Base-by-base conservation (phyloP, 2,888 invertebrate species). In the Conchocele bisecta region DNA sequence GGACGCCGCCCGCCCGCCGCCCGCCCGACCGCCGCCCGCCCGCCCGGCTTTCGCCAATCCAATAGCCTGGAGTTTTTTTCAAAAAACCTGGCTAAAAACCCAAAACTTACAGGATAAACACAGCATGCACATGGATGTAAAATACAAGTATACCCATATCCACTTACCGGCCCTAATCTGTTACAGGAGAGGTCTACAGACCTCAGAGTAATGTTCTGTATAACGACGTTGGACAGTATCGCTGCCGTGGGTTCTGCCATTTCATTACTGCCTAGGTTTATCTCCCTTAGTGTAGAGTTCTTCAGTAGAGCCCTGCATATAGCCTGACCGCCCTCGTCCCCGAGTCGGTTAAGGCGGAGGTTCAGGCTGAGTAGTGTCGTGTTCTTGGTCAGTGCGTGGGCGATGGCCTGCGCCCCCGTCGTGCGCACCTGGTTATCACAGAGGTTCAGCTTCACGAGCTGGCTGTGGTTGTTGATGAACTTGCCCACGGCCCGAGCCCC, bases 261-360 rank as follows among this genome's bases (percentile, higher is more conserved):
- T 59, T 91, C 90, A 82, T 91, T 91, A 56, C 89, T 87, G 26
- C 88, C 88, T 44, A 91, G 72, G 71, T 91, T 90, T 37, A 91
- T 70, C 51, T 89, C 86, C 31, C 74, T 75, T 35, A 91, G 84
- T 6, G 89, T 89, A 7, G 82, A 67, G 78, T 91, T 91, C 77
- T 87, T 89, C 53, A 89, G 69, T 51, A 91, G 75, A 13, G 90
- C 84, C 31, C 88, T 80, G 65, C 90, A 88, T 37, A 91, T 84
- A 5, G 90, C 90, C 76, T 90, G 90, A 7, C 91, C 91, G n/a
- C 91, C 91, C 67, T 91, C 91, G 76, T 91, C 91, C 15, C 89
- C 90, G 17, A 91, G 81, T 48, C 89, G 81, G 80, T 91, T 91
- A 41, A 91, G 81, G 56, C 90, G 70, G 22, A 91, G 68, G 68